Evolutionary conservation across 1,140 invertebrate genomes (phyloP), one percentile per base, ranked within the genome.

Genomic region (Neodiprion virginianus): DNA sequence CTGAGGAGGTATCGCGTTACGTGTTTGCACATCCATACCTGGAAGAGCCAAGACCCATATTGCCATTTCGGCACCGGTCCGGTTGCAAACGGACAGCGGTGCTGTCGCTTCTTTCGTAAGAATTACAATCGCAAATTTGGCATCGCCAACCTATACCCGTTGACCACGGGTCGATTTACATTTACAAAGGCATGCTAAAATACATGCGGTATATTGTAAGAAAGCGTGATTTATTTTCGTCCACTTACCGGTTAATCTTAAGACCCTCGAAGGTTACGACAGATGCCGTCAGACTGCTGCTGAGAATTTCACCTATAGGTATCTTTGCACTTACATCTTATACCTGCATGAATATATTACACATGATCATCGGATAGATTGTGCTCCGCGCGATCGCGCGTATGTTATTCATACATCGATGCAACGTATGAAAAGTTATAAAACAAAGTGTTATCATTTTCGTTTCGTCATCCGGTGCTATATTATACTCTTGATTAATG

Each of bases 71-170:
- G 53, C 53, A 61, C 53, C 8, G 53, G 11, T 17, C n/a, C 53
- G 11, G 28, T 5, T 40, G 28, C 28, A 40, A 40, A 40, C 28
- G 11, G 53, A 17, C n/a, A 61, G 3, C 53, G 53, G n/a, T 61
- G 53, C 53, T 12, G 53, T 17, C 11, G 53, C 53, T 61, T 61
- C 53, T 61, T 61, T 61, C 53, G 53, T 61, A 61, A 61, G 53
- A 61, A 61, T 61, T 61, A 61, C 53, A 61, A 61, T 61, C 53
- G 53, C 53, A 61, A 61, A 61, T 61, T 61, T 61, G 53, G 7
- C 53, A 61, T 61, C 53, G 53, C n/a, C 11, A 14, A 61, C 53
- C 53, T 61, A 61, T 61, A 61, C 53, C 28, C 28, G 28, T 4
- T 61, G 53, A n/a, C 53, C 53, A 12, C n/a, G 5, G 53, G 53